A percentile compares a stretch with the other conserved stretches of the same genome.
Evolutionary conservation across 2,888 invertebrate species (phyloP).

Genomic region (Monoplex corrugatus): DNA sequence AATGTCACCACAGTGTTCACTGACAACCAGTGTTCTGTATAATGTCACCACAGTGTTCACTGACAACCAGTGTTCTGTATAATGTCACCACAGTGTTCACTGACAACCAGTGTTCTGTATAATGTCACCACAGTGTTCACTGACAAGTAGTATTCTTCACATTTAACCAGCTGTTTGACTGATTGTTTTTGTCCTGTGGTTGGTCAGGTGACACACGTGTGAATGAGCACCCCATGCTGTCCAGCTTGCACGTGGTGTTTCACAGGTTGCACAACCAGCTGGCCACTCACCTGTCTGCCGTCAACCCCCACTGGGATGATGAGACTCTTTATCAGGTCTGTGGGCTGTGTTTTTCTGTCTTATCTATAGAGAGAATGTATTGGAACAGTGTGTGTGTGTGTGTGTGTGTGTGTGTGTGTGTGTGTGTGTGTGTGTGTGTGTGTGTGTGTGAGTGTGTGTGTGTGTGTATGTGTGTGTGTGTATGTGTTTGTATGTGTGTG

Average conservation of each 20-base stretch:
- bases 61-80: no score
- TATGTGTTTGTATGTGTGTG: background rate
- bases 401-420: background rate
- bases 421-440: background rate
- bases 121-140: no score
- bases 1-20: no score
- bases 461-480: background rate
- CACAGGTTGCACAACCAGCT: slow-evolving; percentile 65
- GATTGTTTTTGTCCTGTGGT: background rate
- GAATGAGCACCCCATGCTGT: slow-evolving; percentile 63
- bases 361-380: background rate
- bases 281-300: slow-evolving; percentile 50
- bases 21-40: no score
- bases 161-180: no score
- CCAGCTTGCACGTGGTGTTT: slow-evolving; percentile 62
- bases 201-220: slow-evolving; percentile 64
- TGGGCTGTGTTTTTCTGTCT: background rate
- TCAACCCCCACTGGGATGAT: slow-evolving; percentile 56
- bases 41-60: no score
- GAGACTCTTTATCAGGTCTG: slow-evolving; percentile 54
- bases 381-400: no score
- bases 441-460: background rate
- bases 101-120: no score
- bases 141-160: no score
- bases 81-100: no score